These are phyloP conservation scores for Pseudococcus viburni DNA, from an alignment of 2,888 invertebrate species.

Conservation along the genomic window DNA sequence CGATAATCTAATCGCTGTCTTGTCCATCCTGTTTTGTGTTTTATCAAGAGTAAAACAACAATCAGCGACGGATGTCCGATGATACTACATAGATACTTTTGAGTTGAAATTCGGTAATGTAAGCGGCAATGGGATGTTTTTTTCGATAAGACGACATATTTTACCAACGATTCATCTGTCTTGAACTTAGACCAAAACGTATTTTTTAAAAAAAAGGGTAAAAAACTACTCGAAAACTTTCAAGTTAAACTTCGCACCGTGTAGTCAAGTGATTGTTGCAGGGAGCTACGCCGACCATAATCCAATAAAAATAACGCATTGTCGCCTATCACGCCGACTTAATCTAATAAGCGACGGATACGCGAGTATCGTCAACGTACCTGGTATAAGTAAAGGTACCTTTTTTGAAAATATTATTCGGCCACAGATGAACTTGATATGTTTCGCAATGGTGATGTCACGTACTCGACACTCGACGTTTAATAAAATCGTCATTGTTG, in stretches of 20 bases:
- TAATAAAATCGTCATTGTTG: conserved; percentile 23
- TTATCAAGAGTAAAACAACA: no score
- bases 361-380: background rate
- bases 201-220: background rate
- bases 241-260: background rate
- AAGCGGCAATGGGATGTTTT: no score
- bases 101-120: no score
- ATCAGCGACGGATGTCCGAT: no score
- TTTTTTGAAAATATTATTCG: conserved; percentile 20
- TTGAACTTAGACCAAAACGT: background rate
- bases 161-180: no score
- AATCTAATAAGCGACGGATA: conserved; percentile 2
- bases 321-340: conserved; percentile 3
- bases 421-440: conserved; percentile 13
- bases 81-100: no score
- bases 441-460: background rate
- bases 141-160: no score
- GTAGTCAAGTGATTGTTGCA: background rate
- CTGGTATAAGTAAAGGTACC: background rate
- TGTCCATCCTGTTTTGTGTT: no score
- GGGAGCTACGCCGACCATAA: background rate
- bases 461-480: conserved; percentile 1
- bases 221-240: background rate
- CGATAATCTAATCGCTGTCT: no score
- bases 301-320: conserved; percentile 18